Evolutionary conservation across 1,140 invertebrate species (phyloP).

Genomic region (Harpegnathos saltator): DNA sequence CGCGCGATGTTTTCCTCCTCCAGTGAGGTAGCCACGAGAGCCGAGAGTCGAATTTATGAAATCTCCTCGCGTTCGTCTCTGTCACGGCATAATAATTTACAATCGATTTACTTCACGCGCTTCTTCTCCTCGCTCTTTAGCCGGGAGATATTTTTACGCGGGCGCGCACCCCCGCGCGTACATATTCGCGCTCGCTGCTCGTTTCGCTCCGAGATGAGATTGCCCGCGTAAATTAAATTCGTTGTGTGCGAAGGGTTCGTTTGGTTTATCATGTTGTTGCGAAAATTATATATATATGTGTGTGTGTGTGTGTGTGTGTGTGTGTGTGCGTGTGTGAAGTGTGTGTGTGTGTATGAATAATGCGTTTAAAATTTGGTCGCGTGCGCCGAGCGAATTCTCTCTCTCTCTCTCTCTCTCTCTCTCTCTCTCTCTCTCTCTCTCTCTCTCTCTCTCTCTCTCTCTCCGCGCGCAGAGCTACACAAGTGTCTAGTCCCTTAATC

Average conservation of each 20-base stretch:
- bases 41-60: constrained; percentile 36
- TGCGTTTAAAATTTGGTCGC: constrained; percentile 45
- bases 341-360: constrained; percentile 6
- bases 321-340: no score
- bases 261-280: constrained; percentile 1
- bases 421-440: no score
- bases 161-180: background rate
- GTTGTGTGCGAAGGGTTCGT: no score
- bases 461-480: background rate
- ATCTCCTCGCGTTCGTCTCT: background rate
- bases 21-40: no score
- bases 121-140: background rate
- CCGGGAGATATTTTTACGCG: constrained; percentile 3
- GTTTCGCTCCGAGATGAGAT: background rate
- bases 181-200: constrained; percentile 8
- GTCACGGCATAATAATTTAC: constrained; percentile 4
- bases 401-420: no score
- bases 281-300: no score
- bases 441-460: no score
- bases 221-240: constrained; percentile 46
- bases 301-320: no score
- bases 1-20: background rate
- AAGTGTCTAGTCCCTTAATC: constrained; percentile 56
- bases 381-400: constrained; percentile 17
- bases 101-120: constrained; percentile 9